phyloP scores from a whole-genome alignment of 2,888 invertebrate species.

The Philonicus albiceps region DNA sequence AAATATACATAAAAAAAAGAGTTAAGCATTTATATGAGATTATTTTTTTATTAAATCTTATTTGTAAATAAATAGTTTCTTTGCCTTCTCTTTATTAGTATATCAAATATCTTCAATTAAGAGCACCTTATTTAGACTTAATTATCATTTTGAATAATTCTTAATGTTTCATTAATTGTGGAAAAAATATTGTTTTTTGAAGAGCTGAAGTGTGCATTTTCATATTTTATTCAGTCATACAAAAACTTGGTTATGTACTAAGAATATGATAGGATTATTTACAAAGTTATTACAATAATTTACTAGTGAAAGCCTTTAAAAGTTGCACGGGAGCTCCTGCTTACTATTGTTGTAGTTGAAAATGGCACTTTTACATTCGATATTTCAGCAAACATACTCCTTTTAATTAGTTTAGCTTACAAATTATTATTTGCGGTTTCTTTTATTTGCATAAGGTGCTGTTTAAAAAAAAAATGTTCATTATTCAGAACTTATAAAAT shows the following conservation, averaged over 20 bases:
- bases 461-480: too few species aligned
- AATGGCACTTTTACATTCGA: background rate
- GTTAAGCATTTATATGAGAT: background rate
- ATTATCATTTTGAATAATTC: background rate
- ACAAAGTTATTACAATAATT: background rate
- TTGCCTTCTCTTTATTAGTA: background rate
- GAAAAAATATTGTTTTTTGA: background rate
- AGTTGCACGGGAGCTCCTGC: background rate
- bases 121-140: constrained; percentile 35
- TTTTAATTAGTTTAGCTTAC: background rate
- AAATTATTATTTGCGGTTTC: too few species aligned
- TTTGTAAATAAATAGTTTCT: background rate
- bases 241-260: background rate
- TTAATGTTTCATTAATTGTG: background rate
- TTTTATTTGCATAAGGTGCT: too few species aligned
- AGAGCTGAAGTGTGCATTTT: background rate
- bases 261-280: background rate
- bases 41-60: background rate
- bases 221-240: background rate
- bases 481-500: too few species aligned
- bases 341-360: background rate
- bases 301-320: background rate
- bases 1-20: background rate
- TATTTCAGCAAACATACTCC: background rate
- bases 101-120: constrained; percentile 19